Percentiles rank a stretch among this genome's conserved stretches.
phyloP scores from a whole-genome alignment of 2,113 vertebrate species.

The Toxotes chatareus region DNA sequence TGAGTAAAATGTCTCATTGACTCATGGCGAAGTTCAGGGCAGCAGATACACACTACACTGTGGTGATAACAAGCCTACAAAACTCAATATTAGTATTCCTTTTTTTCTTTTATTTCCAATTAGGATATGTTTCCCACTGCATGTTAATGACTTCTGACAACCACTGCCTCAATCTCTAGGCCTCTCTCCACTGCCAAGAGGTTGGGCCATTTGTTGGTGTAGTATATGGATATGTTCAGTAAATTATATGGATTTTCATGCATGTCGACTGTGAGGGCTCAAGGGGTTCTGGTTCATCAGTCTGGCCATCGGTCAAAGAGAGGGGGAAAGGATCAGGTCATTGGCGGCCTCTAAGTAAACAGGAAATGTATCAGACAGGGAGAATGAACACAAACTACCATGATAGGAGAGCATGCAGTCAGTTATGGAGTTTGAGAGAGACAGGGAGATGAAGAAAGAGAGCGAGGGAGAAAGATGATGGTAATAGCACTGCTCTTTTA shows the following conservation, averaged over 20 bases:
- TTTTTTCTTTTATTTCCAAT: constrained; percentile 64
- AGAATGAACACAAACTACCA: constrained; percentile 46
- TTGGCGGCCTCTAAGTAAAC: constrained; percentile 49
- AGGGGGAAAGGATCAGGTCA: constrained; percentile 49
- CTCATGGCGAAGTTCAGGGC: constrained; percentile 68
- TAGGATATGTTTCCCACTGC: constrained; percentile 65
- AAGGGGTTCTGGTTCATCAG: constrained; percentile 58
- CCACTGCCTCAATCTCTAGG: constrained; percentile 47
- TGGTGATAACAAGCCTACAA: constrained; percentile 58
- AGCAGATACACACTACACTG: constrained; percentile 37
- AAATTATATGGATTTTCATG: constrained; percentile 63
- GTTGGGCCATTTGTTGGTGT: constrained; percentile 45
- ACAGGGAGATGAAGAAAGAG: constrained; percentile 26
- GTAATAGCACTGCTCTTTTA: constrained; percentile 68
- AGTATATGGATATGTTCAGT: constrained; percentile 53
- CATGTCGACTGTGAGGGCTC: constrained; percentile 41
- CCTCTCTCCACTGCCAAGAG: constrained; percentile 18
- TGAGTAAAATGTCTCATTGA: constrained; percentile 67
- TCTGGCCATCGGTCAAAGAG: constrained; percentile 33
- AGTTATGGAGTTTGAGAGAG: constrained; percentile 47
- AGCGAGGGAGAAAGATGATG: constrained; percentile 40
- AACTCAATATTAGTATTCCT: constrained; percentile 40
- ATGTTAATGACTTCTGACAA: constrained; percentile 77
- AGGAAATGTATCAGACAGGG: constrained; percentile 50
- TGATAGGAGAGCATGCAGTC: constrained; percentile 48